Conservation (phyloP, 2,888 invertebrate genomes). For the Oligia fasciuncula region DNA sequence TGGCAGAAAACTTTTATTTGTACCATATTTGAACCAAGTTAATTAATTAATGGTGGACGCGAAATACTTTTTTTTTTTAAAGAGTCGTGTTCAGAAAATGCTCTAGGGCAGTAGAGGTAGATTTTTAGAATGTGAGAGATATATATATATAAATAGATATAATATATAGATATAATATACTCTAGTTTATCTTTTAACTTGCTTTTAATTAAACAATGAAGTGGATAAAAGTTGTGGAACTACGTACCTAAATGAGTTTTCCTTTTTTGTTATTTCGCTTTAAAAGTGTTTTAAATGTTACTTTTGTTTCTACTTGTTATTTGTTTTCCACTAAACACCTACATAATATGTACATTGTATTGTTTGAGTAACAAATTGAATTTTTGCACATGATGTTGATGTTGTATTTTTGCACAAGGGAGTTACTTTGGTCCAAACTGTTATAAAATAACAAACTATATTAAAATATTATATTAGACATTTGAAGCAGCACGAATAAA, state of each 20-base stretch:
- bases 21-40: neutral
- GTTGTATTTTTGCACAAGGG: neutral
- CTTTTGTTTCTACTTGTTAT: neutral
- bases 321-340: neutral
- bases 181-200: slow-evolving; percentile 14
- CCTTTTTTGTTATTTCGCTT: slow-evolving; percentile 14
- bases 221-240: slow-evolving; percentile 18
- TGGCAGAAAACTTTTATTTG: neutral
- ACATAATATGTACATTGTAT: neutral
- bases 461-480: neutral
- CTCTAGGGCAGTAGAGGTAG: neutral
- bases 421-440: neutral
- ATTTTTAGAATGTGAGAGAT: neutral
- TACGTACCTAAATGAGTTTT: slow-evolving; percentile 17
- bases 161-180: too few species aligned
- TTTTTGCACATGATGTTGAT: neutral
- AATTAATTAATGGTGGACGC: neutral
- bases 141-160: too few species aligned
- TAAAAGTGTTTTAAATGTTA: slow-evolving; percentile 12
- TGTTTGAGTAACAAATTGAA: neutral
- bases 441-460: neutral
- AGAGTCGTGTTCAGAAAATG: neutral
- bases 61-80: neutral
- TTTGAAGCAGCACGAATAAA: slow-evolving; percentile 52
- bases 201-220: slow-evolving; percentile 42